Base-by-base conservation (phyloP, 2,797 vertebrate species). In the Adelosebastes latens region DNA sequence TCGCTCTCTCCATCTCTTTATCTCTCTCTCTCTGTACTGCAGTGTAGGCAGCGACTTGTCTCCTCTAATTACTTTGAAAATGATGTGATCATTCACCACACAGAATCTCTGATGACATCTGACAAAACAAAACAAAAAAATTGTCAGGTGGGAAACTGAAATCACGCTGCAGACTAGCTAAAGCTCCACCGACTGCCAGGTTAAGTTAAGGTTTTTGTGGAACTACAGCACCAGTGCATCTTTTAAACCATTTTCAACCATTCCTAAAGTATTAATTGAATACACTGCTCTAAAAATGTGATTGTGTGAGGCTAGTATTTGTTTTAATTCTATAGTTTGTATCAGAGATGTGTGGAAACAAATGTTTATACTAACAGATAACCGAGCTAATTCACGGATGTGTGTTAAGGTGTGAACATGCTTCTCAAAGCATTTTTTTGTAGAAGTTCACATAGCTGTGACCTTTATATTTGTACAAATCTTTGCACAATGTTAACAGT, bases 11-110 rank as follows among this genome's bases (percentile, higher is more conserved):
- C 66, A 75, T 88, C 62, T 70, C 42, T 76, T 68, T 83, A 42
- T 79, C 61, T 75, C 61, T 87, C 62, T 87, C 72, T 74, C 77
- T 78, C 29, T 77, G 74, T 72, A 52, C 87, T 86, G 88, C 92
- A 84, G 88, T 87, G 86, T 77, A 84, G 87, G 88, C 88, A 88
- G 82, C 68, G 88, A 75, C 89, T 86, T 93, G 93, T 93, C 93
- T 91, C 88, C 68, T 89, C 86, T 90, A 80, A 93, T 94, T 93
- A 93, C 68, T 66, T 27, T 84, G 87, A 79, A 87, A 89, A 90
- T 75, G 81, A 93, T 83, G 89, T 79, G 85, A 94, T 94, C 88
- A 85, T 90, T 93, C 89, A 80, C 79, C 72, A 77, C 84, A 64
- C 75, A 88, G 73, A 87, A 88, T 89, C 85, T 81, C 88, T 79